A percentile compares a stretch with the other conserved stretches of the same genome.
phyloP scores from a whole-genome alignment of 2,888 invertebrate species.

The Pedicia rivosa region DNA sequence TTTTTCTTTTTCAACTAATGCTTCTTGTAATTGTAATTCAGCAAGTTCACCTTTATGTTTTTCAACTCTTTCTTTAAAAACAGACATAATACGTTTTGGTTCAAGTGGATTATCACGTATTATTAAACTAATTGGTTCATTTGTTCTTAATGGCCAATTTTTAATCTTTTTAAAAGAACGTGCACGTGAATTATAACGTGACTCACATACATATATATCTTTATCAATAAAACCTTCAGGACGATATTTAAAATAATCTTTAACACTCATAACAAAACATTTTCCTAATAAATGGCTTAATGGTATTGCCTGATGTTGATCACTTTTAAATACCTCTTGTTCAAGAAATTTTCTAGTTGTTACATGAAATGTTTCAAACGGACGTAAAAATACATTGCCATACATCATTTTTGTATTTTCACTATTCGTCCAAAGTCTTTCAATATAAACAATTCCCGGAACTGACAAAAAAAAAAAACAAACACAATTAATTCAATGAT shows the following conservation, averaged over 20 bases:
- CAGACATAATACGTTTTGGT: constrained; percentile 77
- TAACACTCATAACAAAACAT: constrained; percentile 87
- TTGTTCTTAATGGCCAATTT: constrained; percentile 44
- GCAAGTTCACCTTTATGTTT: constrained; percentile 82
- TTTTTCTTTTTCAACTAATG: constrained; percentile 68
- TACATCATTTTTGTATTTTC: constrained; percentile 76
- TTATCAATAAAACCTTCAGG: constrained; percentile 81
- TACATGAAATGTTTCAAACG: constrained; percentile 91
- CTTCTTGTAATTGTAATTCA: constrained; percentile 67
- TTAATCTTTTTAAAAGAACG: constrained; percentile 91
- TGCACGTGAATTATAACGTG: constrained; percentile 72
- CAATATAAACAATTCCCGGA: constrained; percentile 69
- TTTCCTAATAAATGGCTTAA: constrained; percentile 72
- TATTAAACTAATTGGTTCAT: constrained; percentile 44
- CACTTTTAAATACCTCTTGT: constrained; percentile 93
- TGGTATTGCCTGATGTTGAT: constrained; percentile 68
- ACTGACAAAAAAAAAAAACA: constrained; percentile 31
- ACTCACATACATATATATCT: constrained; percentile 95
- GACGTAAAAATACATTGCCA: constrained; percentile 82
- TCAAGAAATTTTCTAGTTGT: constrained; percentile 90
- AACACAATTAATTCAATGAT: background rate
- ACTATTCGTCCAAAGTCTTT: constrained; percentile 73
- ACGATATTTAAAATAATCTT: constrained; percentile 80
- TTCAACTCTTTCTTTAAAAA: constrained; percentile 79
- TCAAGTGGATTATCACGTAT: constrained; percentile 59